Percentiles rank a stretch among this genome's conserved stretches.
phyloP scores from a whole-genome alignment of 2,888 invertebrate species.

The Acronicta alni region DNA sequence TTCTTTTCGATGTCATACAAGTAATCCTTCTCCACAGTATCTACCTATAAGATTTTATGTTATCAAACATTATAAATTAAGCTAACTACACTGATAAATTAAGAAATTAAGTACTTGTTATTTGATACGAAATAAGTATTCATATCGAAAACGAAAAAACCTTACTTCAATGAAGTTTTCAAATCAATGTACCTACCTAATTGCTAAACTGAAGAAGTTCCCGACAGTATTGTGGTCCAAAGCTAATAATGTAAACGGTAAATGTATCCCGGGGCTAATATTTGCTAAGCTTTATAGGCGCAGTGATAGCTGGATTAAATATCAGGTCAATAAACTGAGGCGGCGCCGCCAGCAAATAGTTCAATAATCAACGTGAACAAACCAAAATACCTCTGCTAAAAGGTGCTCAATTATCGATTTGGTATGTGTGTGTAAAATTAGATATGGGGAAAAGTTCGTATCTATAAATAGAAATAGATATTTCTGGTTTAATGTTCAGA shows the following conservation, averaged over 20 bases:
- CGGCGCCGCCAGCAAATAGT: slow-evolving; percentile 23
- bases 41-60: too few relatives aligned
- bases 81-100: too few relatives aligned
- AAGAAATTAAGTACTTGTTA: too few relatives aligned
- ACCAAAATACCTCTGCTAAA: background rate
- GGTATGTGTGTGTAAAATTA: background rate
- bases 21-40: too few relatives aligned
- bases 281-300: slow-evolving; percentile 53
- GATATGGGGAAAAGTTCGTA: background rate
- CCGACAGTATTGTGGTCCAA: slow-evolving; percentile 1
- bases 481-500: too few relatives aligned
- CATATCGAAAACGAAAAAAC: too few relatives aligned
- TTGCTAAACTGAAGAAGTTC: too few relatives aligned
- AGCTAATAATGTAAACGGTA: slow-evolving; percentile 47
- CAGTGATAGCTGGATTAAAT: slow-evolving; percentile 38
- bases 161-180: background rate
- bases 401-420: slow-evolving; percentile 15
- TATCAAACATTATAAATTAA: too few relatives aligned
- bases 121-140: too few relatives aligned
- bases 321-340: slow-evolving; percentile 22
- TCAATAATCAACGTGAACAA: slow-evolving; percentile 6
- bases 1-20: too few relatives aligned
- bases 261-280: slow-evolving; percentile 54
- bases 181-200: background rate
- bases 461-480: too few relatives aligned